Percentiles rank a stretch among this genome's conserved stretches.
Evolutionary conservation across 2,113 vertebrate genomes (phyloP).

Genomic region (Ammodytes marinus): DNA sequence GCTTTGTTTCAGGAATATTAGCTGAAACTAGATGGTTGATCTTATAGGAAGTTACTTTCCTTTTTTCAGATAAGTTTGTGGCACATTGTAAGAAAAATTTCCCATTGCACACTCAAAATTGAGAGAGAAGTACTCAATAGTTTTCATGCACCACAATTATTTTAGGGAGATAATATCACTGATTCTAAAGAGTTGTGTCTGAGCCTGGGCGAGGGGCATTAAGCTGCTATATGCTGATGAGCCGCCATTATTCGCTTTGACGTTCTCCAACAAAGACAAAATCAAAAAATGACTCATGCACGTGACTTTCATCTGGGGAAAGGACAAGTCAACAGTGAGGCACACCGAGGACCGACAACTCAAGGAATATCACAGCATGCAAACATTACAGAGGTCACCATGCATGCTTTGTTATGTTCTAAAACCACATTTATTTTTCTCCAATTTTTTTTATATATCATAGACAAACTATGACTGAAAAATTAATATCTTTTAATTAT

Average conservation of each 20-base stretch:
- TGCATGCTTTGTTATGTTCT: constrained; percentile 27
- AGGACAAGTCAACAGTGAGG: neutral
- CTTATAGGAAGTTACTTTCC: neutral
- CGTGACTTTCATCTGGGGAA: neutral
- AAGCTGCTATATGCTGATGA: neutral
- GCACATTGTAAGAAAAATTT: too few relatives aligned
- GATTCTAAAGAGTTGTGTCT: too few relatives aligned
- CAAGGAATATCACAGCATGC: neutral
- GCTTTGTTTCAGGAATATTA: constrained; percentile 10
- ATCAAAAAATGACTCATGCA: constrained; percentile 23
- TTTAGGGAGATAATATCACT: too few relatives aligned
- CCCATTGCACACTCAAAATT: too few relatives aligned
- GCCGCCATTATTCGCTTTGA: neutral
- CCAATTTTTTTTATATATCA: too few relatives aligned
- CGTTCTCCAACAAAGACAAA: constrained; percentile 1
- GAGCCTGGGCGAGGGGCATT: neutral
- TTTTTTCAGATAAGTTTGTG: too few relatives aligned
- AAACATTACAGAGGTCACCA: constrained; percentile 8
- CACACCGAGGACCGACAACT: constrained; percentile 11
- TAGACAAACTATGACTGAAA: too few relatives aligned
- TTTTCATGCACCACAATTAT: too few relatives aligned
- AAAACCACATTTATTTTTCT: neutral
- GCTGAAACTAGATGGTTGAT: neutral
- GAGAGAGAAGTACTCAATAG: too few relatives aligned
- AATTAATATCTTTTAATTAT: too few relatives aligned